Percentiles rank a stretch among this genome's conserved stretches.
phyloP scores from a whole-genome alignment of 2,888 invertebrate species.

The Blastobasis lacticolella region DNA sequence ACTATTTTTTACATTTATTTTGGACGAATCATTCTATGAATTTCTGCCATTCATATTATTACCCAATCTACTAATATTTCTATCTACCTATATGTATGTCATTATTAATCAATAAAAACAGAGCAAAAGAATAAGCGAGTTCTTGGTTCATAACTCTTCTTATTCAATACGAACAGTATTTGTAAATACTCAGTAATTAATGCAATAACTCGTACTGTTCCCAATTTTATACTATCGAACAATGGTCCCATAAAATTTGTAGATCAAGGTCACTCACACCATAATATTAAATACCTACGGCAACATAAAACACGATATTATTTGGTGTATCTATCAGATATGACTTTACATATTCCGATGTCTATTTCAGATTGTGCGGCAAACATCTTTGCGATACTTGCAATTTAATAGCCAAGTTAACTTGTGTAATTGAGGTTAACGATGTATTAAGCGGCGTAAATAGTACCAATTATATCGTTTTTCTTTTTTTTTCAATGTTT shows the following conservation, averaged over 20 bases:
- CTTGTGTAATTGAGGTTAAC: conserved; percentile 20
- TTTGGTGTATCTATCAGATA: conserved; percentile 18
- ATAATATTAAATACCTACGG: conserved; percentile 15
- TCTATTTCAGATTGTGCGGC: background rate
- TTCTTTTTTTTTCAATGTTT: background rate
- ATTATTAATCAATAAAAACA: too few relatives aligned
- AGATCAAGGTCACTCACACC: conserved; percentile 24
- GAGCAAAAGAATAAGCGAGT: too few relatives aligned
- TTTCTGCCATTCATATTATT: too few relatives aligned
- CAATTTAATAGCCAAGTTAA: conserved; percentile 13
- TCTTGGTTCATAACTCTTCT: too few relatives aligned
- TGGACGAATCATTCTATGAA: background rate
- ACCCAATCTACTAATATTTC: too few relatives aligned
- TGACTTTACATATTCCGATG: conserved; percentile 11
- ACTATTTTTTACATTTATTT: background rate
- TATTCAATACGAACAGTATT: too few relatives aligned
- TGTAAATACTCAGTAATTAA: too few relatives aligned
- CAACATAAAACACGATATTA: conserved; percentile 9
- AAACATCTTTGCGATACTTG: conserved; percentile 3
- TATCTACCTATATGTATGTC: too few relatives aligned
- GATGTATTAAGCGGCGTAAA: conserved; percentile 13
- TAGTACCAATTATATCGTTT: conserved; percentile 2
- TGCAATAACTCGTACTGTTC: too few relatives aligned
- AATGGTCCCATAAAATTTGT: too few relatives aligned
- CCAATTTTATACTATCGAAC: too few relatives aligned